Evolutionary conservation across 2,113 vertebrate genomes (phyloP), one percentile per base, ranked within the genome.

Genomic region (Catharus bicknelli): DNA sequence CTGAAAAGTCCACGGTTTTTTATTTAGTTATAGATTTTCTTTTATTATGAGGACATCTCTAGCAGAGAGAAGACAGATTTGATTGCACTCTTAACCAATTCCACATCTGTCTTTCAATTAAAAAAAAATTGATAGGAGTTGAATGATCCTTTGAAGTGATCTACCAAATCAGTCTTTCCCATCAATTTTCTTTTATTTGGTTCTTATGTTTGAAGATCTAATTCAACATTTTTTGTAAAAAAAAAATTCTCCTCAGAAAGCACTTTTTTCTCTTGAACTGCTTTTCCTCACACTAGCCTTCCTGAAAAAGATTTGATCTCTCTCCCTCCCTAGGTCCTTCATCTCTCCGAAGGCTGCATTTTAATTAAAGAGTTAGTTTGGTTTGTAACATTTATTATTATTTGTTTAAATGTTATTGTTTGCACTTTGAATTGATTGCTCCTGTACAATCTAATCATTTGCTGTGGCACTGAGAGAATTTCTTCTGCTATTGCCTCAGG

Each of bases 351-450:
- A 96, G 81, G 48, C 13, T 76, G 29, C 25, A 50, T 96, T 96
- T 97, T 96, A 97, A 97, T 97, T 95, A 94, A 88, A 85, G 83
- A 82, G 69, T 72, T 95, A 50, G 34, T 90, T 95, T 93, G 64
- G 38, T 92, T 95, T 43, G 9, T 32, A 74, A 84, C 14, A 85
- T 74, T 93, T 95, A 83, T 88, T 95, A 84, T 92, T 97, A 89
- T 96, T 97, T 95, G 86, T 93, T 96, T 94, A 95, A 95, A 90
- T 95, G 88, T 86, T 96, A 86, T 84, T 95, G 51, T 92, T 96
- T 95, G 43, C 43, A 15, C 55, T 96, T 91, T 92, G 62, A 96
- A 96, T 89, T 95, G 92, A 97, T 97, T 7, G 2, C 9, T 54
- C 25, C 63, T 45, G n/a, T 90, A 95, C 42, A 88, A 79, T 95